Base-by-base conservation (phyloP, 2,888 invertebrate genomes). In the Drosophila demipolita region DNA sequence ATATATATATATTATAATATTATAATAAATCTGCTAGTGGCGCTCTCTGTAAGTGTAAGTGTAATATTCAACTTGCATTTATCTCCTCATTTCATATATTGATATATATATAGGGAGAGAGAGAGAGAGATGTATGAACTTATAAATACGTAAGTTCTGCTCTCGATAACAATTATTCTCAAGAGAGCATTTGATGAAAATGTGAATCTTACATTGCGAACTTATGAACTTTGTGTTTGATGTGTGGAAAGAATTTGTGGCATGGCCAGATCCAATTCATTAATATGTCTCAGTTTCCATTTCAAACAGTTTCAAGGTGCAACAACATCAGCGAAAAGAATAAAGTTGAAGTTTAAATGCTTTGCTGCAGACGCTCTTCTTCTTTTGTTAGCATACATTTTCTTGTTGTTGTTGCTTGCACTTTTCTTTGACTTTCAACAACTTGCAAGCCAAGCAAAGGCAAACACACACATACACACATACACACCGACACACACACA, bases 371-470 rank as follows among this genome's bases (percentile, higher is more conserved):
- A 80, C 77, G 62, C 65, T 69, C 78, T 75, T 75, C 70, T 60
- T 74, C 60, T 67, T 20, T 20, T 45, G 73, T 67, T 73, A 61
- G 68, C 52, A 66, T 64, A 61, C 52, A 40, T 72, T 67, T 74
- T 80, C 60, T 52, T 79, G 64, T 61, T 82, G 76, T 63, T 86
- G 77, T 66, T 87, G 78, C 63, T 78, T 75, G 71, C 64, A 85
- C 76, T 87, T 87, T 79, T 76, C 81, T 78, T 79, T 71, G 82
- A 82, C 85, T 85, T 87, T 82, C 84, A 82, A 69, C 80, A 80
- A 72, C 80, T 78, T 70, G 71, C 64, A 79, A 73, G 68, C 64
- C 70, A 70, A 72, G 69, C 64, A 45, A 45, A 45, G 23, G 23
- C 20, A 20, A 12, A 66, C 38, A 64, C 50, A 74, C 45, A 62